Conservation (phyloP, 2,113 vertebrate genomes). For the Cyprinodon tularosa region DNA sequence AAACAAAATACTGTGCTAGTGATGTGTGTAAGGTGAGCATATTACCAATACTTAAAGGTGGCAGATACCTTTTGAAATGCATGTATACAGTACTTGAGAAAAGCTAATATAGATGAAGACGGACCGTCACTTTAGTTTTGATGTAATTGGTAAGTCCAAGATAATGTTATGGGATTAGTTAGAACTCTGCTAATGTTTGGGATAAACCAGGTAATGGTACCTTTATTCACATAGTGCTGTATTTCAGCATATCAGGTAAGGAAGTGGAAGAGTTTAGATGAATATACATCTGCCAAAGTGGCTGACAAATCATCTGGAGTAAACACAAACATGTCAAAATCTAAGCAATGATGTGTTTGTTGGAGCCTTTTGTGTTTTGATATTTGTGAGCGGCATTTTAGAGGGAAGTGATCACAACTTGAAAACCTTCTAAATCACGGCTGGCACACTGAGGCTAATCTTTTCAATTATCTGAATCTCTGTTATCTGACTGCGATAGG, state of each 20-base stretch:
- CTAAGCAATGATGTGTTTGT: conserved; percentile 57
- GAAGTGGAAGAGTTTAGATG: conserved; percentile 35
- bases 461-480: conserved; percentile 78
- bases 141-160: neutral
- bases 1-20: neutral
- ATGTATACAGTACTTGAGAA: neutral
- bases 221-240: conserved; percentile 36
- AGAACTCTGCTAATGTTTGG: neutral
- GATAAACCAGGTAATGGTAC: conserved; percentile 1
- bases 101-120: neutral
- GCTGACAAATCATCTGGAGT: conserved; percentile 66
- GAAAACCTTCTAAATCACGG: conserved; percentile 72
- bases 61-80: too few species aligned
- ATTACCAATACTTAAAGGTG: neutral
- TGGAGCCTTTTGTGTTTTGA: conserved; percentile 64
- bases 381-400: conserved; percentile 57
- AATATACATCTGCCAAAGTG: conserved; percentile 65
- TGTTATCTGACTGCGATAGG: conserved; percentile 70
- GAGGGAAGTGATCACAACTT: conserved; percentile 64
- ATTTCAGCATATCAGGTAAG: conserved; percentile 39
- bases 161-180: conserved; percentile 7
- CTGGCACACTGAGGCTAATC: conserved; percentile 78
- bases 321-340: conserved; percentile 72
- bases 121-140: neutral
- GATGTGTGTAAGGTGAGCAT: neutral